phyloP scores from a whole-genome alignment of 2,888 invertebrate species.

The Eristalis tenax region DNA sequence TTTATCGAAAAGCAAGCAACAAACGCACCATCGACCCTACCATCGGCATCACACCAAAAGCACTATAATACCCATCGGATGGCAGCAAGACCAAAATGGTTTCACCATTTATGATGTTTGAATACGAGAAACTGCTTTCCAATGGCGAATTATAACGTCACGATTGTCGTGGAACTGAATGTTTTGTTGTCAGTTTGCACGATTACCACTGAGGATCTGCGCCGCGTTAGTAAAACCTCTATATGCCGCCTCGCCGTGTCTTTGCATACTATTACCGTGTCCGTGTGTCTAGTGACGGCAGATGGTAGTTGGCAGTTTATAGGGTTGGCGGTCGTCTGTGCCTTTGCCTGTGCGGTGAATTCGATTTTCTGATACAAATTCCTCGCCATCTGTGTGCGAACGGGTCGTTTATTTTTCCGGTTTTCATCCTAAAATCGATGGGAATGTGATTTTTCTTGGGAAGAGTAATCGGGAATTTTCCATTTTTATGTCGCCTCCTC shows the following conservation, averaged over 20 bases:
- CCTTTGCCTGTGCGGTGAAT: conserved; percentile 8
- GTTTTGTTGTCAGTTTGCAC: conserved; percentile 22
- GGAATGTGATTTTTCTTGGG: conserved; percentile 51
- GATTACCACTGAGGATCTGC: neutral
- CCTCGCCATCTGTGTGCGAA: conserved; percentile 27
- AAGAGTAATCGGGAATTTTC: conserved; percentile 3
- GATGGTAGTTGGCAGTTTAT: neutral
- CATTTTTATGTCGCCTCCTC: neutral
- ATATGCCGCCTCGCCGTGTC: conserved; percentile 29
- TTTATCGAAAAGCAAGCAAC: conserved; percentile 34
- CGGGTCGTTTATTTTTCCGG: conserved; percentile 31
- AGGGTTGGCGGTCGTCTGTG: neutral
- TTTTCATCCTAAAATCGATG: conserved; percentile 39
- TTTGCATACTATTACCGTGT: conserved; percentile 23
- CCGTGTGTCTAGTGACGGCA: neutral
- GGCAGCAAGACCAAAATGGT: conserved; percentile 38
- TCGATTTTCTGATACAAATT: conserved; percentile 43
- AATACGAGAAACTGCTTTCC: conserved; percentile 43
- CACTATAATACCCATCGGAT: conserved; percentile 28
- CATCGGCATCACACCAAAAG: neutral
- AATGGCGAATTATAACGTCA: conserved; percentile 53
- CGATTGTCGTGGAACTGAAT: conserved; percentile 31
- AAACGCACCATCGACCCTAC: conserved; percentile 9
- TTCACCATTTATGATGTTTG: conserved; percentile 62
- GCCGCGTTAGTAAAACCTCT: conserved; percentile 28